Conservation (phyloP, 2,113 vertebrate species). For the Trichechus manatus region DNA sequence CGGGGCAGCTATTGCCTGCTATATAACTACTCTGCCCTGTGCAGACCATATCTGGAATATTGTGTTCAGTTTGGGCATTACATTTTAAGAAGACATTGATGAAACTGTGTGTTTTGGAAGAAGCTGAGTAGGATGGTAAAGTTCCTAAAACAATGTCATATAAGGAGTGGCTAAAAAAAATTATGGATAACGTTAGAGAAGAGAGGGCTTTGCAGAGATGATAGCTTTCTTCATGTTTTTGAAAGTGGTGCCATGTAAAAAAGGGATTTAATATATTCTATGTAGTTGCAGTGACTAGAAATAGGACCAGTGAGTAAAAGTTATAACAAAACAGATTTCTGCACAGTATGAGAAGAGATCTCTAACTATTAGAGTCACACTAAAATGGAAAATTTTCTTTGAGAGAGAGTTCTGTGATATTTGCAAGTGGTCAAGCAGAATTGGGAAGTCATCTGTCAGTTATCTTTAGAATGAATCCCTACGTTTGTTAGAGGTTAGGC, state of each 20-base stretch:
- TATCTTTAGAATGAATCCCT: neutral
- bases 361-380: neutral
- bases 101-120: neutral
- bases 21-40: neutral
- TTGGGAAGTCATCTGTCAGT: neutral
- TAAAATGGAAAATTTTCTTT: neutral
- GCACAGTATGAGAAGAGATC: neutral
- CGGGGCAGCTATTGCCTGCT: neutral
- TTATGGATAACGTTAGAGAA: neutral
- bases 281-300: neutral
- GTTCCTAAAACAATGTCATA: neutral
- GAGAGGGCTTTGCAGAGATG: neutral
- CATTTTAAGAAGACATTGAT: constrained; percentile 28
- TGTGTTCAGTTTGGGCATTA: neutral
- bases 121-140: neutral
- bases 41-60: neutral
- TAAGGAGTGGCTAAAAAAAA: neutral
- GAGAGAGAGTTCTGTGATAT: neutral
- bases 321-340: neutral
- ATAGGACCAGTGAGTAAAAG: neutral
- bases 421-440: neutral
- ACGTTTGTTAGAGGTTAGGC: neutral
- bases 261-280: neutral
- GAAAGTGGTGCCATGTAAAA: neutral
- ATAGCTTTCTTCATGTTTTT: neutral